Evolutionary conservation across 2,113 vertebrate genomes (phyloP), one percentile per base, ranked within the genome.

Genomic region (Takifugu flavidus): DNA sequence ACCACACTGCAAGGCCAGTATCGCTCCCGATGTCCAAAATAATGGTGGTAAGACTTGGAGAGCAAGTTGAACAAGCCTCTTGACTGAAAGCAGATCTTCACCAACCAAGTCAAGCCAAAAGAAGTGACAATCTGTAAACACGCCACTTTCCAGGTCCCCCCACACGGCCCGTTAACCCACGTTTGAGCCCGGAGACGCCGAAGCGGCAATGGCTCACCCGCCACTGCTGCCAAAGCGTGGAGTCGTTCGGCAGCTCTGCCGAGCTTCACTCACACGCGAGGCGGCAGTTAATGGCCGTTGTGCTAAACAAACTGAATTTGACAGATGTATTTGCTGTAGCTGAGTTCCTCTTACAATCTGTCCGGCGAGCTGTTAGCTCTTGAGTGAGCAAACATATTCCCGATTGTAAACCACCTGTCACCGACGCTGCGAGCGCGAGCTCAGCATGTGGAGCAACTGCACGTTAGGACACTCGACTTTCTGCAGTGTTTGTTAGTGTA

Each of bases 371-470:
- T 51, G 57, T 73, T 49, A 15, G 67, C 46, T 20, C 55, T 57
- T 49, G 49, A 63, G 62, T 74, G 69, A 76, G 53, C 69, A 75
- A 82, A 65, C 44, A 55, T 25, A 65, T 53, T 67, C 29, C 51
- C 14, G 52, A 65, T 79, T 65, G 70, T 39, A 42, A 53, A 75
- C 54, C 49, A 62, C 14, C 46, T 46, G 42, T 67, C 34, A 58
- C 49, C 62, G 51, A 54, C 51, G 13, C 39, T 45, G 60, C 28
- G 44, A 45, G 51, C 31, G 2, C 15, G 49, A 47, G 59, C 39
- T 28, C 6, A 11, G n/a, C 46, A 39, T 10, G 1, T 39, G 0
- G 25, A 8, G 49, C 49, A 6, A 20, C 47, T 7, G 47, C 1
- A 4, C 3, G 4, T n/a, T 34, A 0, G 53, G 56, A 29, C 47